Percentiles rank a stretch among this genome's conserved stretches.
Evolutionary conservation across 2,797 vertebrate species (phyloP).

Genomic region (Rhinichthys osculus): DNA sequence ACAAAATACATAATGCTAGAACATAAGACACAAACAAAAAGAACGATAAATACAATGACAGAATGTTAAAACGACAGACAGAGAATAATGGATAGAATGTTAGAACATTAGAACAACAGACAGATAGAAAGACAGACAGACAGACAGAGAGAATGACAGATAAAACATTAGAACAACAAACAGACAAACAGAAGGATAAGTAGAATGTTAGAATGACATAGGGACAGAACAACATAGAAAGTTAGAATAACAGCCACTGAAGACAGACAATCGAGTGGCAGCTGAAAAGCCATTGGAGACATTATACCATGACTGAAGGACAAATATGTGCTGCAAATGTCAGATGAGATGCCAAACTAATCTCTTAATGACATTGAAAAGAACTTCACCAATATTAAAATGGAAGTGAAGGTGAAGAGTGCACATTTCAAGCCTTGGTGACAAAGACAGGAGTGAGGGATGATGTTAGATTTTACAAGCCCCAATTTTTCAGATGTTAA

Average conservation of each 20-base stretch:
- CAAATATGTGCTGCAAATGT: conserved; percentile 14
- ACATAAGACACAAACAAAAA: not conserved
- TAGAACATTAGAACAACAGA: not conserved
- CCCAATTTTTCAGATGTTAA: conserved; percentile 49
- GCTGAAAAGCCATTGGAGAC: not conserved
- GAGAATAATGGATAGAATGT: not conserved
- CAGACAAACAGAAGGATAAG: not conserved
- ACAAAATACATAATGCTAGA: not conserved
- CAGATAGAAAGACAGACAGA: not conserved
- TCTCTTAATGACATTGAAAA: conserved; percentile 73
- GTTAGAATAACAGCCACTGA: no score
- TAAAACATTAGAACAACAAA: no score
- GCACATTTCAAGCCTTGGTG: conserved; percentile 35
- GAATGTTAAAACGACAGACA: not conserved
- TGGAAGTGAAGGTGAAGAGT: conserved; percentile 19
- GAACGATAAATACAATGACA: not conserved
- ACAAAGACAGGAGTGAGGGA: conserved; percentile 38
- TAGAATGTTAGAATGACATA: not conserved
- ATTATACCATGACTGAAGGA: not conserved
- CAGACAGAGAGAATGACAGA: no score
- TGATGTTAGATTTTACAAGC: conserved; percentile 53
- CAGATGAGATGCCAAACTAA: conserved; percentile 54
- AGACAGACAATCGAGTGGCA: not conserved
- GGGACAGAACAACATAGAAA: no score
- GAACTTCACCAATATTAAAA: conserved; percentile 66